phyloP scores from a whole-genome alignment of 1,140 invertebrate species.

The Papilio aristodemus region DNA sequence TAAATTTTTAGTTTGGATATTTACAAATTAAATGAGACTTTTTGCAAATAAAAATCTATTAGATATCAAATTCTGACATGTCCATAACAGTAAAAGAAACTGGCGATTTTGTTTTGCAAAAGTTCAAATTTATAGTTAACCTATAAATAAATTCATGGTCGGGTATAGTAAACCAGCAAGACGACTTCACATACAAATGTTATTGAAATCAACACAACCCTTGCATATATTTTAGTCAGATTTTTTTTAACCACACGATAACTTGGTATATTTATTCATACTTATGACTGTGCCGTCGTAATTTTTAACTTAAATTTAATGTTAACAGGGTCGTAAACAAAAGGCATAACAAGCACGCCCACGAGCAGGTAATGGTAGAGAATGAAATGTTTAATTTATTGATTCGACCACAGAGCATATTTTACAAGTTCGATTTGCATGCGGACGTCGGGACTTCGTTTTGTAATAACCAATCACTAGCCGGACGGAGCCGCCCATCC shows the following conservation, averaged over 20 bases:
- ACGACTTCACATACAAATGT: no score
- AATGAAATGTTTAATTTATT: constrained; percentile 23
- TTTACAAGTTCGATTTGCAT: constrained; percentile 27
- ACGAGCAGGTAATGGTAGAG: not conserved
- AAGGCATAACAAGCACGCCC: constrained; percentile 9
- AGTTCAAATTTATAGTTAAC: no score
- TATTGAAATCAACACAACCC: not conserved
- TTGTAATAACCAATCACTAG: constrained; percentile 13
- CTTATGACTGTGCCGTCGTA: constrained; percentile 5
- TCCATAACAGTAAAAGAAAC: no score
- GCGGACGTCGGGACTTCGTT: constrained; percentile 11
- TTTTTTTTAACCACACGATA: not conserved
- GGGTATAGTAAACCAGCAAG: no score
- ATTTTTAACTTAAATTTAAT: constrained; percentile 9
- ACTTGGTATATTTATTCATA: not conserved
- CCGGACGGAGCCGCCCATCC: not conserved
- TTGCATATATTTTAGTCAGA: not conserved
- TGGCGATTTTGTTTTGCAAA: no score
- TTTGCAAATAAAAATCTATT: no score
- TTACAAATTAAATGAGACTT: no score
- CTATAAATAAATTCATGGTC: no score
- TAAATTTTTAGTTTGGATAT: no score
- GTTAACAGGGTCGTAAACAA: constrained; percentile 22
- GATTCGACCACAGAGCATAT: constrained; percentile 2
- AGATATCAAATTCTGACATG: no score